A percentile compares a stretch with the other conserved stretches of the same genome.
Evolutionary conservation across 1,140 invertebrate genomes (phyloP).

Genomic region (Solen grandis): DNA sequence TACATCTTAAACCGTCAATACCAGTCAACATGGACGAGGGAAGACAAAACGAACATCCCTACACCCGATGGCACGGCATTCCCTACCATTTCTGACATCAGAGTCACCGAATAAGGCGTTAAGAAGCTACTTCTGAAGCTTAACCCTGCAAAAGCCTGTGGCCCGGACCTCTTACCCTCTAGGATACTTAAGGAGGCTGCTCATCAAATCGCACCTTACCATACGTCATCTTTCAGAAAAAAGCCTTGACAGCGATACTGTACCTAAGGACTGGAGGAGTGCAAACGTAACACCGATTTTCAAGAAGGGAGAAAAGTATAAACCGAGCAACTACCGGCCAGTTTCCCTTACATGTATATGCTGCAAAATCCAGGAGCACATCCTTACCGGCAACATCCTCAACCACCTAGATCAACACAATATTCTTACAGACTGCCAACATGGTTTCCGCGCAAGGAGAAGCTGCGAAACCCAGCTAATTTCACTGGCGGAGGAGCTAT

Average conservation of each 20-base stretch:
- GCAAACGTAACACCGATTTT: constrained; percentile 22
- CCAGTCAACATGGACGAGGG: constrained; percentile 28
- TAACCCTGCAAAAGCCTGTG: constrained; percentile 13
- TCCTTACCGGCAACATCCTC: constrained; percentile 40
- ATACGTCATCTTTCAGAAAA: background rate
- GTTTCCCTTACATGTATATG: constrained; percentile 51
- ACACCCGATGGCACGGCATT: background rate
- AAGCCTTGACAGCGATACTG: background rate
- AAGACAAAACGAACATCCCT: background rate
- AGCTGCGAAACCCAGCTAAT: constrained; percentile 46
- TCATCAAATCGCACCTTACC: background rate
- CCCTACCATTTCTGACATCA: constrained; percentile 15
- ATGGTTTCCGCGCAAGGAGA: constrained; percentile 48
- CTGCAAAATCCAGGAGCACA: constrained; percentile 51
- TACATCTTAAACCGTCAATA: constrained; percentile 33
- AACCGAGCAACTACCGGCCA: constrained; percentile 39
- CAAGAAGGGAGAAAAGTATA: constrained; percentile 43
- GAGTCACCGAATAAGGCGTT: constrained; percentile 22
- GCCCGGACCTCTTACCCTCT: constrained; percentile 30
- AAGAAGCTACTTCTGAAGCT: constrained; percentile 7
- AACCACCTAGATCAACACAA: constrained; percentile 31
- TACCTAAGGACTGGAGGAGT: constrained; percentile 25
- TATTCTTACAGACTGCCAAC: constrained; percentile 34
- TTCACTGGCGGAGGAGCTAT: constrained; percentile 28
- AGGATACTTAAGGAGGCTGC: constrained; percentile 7